Evolutionary conservation across 2,888 invertebrate species (phyloP).

Genomic region (Exocentrus adspersus): DNA sequence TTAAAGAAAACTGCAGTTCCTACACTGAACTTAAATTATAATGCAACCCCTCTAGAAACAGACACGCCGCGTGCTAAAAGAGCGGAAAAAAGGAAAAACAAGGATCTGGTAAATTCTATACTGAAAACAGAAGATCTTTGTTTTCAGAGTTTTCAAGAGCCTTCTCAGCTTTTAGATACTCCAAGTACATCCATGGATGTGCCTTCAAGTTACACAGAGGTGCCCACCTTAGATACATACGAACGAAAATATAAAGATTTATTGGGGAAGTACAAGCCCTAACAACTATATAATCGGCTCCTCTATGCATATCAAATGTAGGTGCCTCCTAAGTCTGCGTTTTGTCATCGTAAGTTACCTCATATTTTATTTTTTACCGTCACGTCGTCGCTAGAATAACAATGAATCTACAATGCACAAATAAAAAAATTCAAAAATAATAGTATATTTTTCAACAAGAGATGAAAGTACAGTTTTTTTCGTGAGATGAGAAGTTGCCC

Average conservation of each 20-base stretch:
- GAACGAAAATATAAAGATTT: constrained; percentile 11
- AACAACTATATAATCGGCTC: too few relatives aligned
- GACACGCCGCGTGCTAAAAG: constrained; percentile 2
- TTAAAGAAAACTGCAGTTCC: constrained; percentile 25
- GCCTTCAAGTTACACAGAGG: neutral
- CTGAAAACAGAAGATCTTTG: constrained; percentile 6
- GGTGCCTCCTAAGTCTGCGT: too few relatives aligned
- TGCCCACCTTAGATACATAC: neutral
- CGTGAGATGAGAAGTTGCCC: too few relatives aligned
- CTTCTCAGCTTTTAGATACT: constrained; percentile 11
- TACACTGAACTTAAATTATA: constrained; percentile 12
- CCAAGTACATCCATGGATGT: constrained; percentile 1
- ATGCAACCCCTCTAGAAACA: neutral
- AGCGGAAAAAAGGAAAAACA: constrained; percentile 1
- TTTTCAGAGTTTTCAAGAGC: neutral
- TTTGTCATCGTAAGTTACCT: too few relatives aligned
- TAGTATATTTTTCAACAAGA: too few relatives aligned
- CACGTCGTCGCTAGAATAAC: too few relatives aligned
- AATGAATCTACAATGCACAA: too few relatives aligned
- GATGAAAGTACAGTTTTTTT: too few relatives aligned
- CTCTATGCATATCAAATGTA: too few relatives aligned
- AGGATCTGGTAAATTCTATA: neutral
- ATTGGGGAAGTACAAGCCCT: constrained; percentile 10
- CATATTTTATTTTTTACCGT: too few relatives aligned
- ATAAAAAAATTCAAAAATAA: too few relatives aligned